Percentiles rank a stretch among this genome's conserved stretches.
Conservation (phyloP, 1,140 invertebrate genomes). For the Atta cephalotes region DNA sequence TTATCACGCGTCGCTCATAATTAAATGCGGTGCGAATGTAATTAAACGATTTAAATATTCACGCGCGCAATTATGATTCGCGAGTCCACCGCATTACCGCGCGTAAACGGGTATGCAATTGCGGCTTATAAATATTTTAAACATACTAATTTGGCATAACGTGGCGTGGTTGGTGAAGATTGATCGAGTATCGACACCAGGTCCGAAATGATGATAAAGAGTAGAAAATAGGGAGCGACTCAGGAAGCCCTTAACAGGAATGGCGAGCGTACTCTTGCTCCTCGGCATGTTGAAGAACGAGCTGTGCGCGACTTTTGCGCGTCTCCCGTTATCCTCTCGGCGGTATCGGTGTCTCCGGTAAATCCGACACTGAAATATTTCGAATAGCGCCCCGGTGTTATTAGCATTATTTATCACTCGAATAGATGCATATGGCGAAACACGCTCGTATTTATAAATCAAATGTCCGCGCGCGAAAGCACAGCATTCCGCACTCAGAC, state of each 20-base stretch:
- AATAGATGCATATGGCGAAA: constrained; percentile 31
- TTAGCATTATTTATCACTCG: constrained; percentile 62
- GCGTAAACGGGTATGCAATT: not conserved
- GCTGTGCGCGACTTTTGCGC: constrained; percentile 7
- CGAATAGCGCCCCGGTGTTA: constrained; percentile 36
- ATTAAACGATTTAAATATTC: constrained; percentile 58
- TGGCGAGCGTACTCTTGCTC: not conserved
- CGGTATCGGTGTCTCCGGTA: constrained; percentile 21
- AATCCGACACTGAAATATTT: constrained; percentile 62
- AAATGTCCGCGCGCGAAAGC: constrained; percentile 57
- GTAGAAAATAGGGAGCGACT: constrained; percentile 2
- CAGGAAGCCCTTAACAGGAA: no score
- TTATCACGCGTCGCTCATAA: constrained; percentile 43
- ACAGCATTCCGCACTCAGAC: constrained; percentile 11
- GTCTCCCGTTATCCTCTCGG: constrained; percentile 23
- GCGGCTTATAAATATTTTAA: constrained; percentile 44
- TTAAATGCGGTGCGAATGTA: constrained; percentile 50
- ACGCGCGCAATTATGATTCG: constrained; percentile 45
- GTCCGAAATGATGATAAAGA: not conserved
- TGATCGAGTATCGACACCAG: not conserved
- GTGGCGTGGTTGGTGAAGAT: not conserved
- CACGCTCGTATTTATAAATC: constrained; percentile 56
- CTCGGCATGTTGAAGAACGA: constrained; percentile 22
- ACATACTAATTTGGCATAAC: not conserved
- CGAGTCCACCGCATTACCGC: not conserved